phyloP scores from a whole-genome alignment of 2,797 vertebrate species.

The Tamandua tetradactyla region DNA sequence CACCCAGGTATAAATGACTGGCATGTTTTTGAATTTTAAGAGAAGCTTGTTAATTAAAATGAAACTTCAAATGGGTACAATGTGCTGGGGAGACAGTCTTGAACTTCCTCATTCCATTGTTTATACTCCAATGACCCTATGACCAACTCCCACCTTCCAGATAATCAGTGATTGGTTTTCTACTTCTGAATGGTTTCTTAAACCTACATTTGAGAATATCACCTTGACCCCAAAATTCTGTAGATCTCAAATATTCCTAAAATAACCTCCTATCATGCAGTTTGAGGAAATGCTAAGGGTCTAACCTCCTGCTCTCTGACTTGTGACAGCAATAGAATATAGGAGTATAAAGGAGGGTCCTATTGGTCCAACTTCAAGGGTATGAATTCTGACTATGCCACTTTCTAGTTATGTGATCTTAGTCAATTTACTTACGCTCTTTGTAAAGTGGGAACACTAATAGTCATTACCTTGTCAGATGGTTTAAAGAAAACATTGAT shows the following conservation, averaged over 20 bases:
- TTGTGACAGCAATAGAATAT: neutral
- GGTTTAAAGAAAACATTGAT: neutral
- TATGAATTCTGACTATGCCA: neutral
- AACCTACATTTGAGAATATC: neutral
- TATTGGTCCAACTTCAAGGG: neutral
- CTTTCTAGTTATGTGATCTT: neutral
- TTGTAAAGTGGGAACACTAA: neutral
- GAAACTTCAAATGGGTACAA: neutral
- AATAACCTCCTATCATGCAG: neutral
- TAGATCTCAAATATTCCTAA: neutral
- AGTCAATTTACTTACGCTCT: neutral
- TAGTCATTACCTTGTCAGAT: neutral
- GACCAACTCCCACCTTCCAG: neutral
- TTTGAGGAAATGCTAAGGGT: neutral
- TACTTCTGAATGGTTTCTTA: conserved; percentile 41
- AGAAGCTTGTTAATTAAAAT: neutral
- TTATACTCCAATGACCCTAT: neutral
- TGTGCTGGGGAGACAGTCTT: neutral
- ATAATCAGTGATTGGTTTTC: neutral
- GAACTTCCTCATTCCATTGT: neutral
- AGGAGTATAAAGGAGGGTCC: neutral
- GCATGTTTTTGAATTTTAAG: neutral
- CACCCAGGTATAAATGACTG: neutral
- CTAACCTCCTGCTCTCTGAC: neutral
- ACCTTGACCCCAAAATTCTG: neutral